A percentile compares a stretch with the other conserved stretches of the same genome.
phyloP scores from a whole-genome alignment of 2,113 vertebrate genomes.

The Macrotus californicus region DNA sequence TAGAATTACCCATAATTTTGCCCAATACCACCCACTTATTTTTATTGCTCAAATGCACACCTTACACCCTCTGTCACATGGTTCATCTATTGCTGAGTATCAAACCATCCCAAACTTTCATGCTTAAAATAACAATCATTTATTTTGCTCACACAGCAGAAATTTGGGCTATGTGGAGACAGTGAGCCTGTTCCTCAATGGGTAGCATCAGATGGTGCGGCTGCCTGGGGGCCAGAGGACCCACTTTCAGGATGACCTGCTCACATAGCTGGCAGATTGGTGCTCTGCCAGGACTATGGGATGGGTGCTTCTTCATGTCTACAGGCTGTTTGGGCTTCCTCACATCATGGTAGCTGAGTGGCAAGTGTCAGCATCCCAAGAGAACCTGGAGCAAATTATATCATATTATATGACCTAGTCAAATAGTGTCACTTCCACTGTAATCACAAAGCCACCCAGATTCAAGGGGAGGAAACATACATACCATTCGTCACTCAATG shows the following conservation, averaged over 20 bases:
- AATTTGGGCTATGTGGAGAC: not conserved
- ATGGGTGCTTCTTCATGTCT: not conserved
- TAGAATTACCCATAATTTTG: not conserved
- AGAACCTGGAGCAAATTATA: not conserved
- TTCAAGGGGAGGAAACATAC: not conserved
- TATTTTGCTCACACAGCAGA: not conserved
- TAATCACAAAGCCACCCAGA: not conserved
- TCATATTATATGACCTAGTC: not conserved
- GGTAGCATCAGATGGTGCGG: no score
- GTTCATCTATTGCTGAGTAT: not conserved
- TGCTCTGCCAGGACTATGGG: not conserved
- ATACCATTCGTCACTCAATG: not conserved
- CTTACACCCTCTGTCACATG: not conserved
- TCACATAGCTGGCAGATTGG: no score
- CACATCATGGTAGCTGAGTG: not conserved
- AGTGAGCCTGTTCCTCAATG: fast-evolving
- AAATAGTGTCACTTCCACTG: not conserved
- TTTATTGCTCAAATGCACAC: not conserved
- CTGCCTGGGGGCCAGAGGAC: not conserved
- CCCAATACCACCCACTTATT: not conserved
- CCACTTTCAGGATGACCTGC: not conserved
- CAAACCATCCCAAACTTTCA: not conserved
- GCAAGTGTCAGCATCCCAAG: not conserved
- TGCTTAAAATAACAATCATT: not conserved
- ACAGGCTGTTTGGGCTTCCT: not conserved